Evolutionary conservation across 2,113 vertebrate species (phyloP).

Genomic region (Lamprologus lemairii): DNA sequence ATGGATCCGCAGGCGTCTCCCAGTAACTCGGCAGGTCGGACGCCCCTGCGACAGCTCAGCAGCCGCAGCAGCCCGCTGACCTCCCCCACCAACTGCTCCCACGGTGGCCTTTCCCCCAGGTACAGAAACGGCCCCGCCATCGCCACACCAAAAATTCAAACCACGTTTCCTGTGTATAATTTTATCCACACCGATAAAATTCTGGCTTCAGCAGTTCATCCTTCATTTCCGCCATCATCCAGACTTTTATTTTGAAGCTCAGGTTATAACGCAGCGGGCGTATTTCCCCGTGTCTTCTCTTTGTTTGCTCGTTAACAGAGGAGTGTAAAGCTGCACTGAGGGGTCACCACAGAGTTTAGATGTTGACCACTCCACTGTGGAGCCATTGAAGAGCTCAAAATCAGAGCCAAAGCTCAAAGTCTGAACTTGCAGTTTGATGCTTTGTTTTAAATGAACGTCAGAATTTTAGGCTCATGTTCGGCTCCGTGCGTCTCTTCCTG

Average conservation of each 20-base stretch:
- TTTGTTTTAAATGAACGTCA: background rate
- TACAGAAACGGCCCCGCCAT: background rate
- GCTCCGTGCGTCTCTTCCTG: background rate
- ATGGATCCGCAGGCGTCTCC: constrained; percentile 71
- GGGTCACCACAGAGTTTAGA: background rate
- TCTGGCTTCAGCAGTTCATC: background rate
- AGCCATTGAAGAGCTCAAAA: background rate
- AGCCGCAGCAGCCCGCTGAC: constrained; percentile 88
- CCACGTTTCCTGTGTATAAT: background rate
- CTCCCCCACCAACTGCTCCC: constrained; percentile 84
- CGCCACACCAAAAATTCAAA: background rate
- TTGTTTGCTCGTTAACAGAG: background rate
- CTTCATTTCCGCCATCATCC: background rate
- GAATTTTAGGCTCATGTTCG: background rate
- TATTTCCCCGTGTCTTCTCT: background rate
- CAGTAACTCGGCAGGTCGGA: constrained; percentile 77
- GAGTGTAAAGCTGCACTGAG: background rate
- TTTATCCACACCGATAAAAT: background rate
- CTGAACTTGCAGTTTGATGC: background rate
- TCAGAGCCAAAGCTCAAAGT: background rate
- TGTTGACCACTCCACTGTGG: background rate
- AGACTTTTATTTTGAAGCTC: background rate
- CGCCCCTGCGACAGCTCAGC: constrained; percentile 77
- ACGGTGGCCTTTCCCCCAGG: constrained; percentile 64
- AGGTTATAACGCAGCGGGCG: background rate